Conservation (phyloP, 2,888 invertebrate species). For the Cephonodes hylas region DNA sequence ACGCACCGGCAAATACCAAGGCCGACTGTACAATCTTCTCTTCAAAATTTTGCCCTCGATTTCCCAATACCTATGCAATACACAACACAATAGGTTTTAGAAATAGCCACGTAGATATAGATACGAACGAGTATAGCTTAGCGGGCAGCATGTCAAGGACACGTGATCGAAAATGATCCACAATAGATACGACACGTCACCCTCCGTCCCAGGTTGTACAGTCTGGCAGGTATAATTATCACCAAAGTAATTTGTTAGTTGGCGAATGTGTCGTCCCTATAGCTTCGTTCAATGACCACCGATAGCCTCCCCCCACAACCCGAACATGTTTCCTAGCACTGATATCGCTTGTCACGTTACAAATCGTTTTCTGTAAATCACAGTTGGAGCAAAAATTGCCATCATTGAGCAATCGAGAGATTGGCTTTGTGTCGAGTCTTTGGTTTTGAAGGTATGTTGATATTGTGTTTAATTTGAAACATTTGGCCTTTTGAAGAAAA, state of each 20-base stretch:
- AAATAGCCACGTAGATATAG: neutral
- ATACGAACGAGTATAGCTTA: conserved; percentile 2
- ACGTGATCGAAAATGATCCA: conserved; percentile 10
- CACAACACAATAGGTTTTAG: conserved; percentile 9
- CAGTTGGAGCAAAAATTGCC: conserved; percentile 43
- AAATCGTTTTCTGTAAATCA: conserved; percentile 63
- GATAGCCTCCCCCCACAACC: conserved; percentile 56
- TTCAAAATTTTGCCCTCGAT: conserved; percentile 11
- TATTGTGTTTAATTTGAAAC: conserved; percentile 13
- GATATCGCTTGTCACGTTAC: conserved; percentile 65
- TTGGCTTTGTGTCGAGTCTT: conserved; percentile 24
- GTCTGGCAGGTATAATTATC: conserved; percentile 66
- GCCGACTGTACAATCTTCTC: conserved; percentile 69
- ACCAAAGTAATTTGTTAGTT: conserved; percentile 71
- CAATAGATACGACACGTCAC: conserved; percentile 21
- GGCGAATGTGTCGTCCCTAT: conserved; percentile 76
- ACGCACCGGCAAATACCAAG: conserved; percentile 60
- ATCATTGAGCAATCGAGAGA: conserved; percentile 43
- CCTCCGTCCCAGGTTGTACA: conserved; percentile 61
- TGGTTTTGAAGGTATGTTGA: conserved; percentile 16
- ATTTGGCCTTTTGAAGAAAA: conserved; percentile 37
- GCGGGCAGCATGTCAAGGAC: neutral
- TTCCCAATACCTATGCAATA: neutral
- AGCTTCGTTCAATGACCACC: conserved; percentile 71
- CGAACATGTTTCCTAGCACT: conserved; percentile 59